Base-by-base conservation (phyloP, 2,797 vertebrate genomes). In the Pteronotus mesoamericanus region DNA sequence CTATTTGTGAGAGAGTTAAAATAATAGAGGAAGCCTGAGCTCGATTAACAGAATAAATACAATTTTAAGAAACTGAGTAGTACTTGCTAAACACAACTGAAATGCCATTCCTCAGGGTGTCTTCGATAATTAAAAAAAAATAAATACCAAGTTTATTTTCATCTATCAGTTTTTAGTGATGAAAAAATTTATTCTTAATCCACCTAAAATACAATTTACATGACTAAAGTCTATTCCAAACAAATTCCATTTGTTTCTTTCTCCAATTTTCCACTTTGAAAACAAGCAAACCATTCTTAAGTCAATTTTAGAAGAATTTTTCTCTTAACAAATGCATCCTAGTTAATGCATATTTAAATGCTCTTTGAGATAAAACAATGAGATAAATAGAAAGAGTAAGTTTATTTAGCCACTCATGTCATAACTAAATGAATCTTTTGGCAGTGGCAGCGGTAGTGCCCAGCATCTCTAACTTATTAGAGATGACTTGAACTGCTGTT, bases 71-170 rank as follows among this genome's bases (percentile, higher is more conserved):
- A 6, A 61, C 9, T 39, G 22, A 85, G 93, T 18, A 83, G 48
- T 19, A 91, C 15, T 89, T 26, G 72, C 37, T 46, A 86, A 95
- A 79, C 32, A 89, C 22, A 88, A 78, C 2, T 75, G 68, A 77
- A 93, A 89, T n/a, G 74, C 51, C 69, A 26, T 26, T 61, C 21
- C 21, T 86, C 34, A 11, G 9, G 15, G 19, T 96, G 64, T 46
- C 7, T 78, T 74, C 64, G 75, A 29, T 77, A 83, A 91, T 72
- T 92, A 24, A 29, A 94, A 77, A 77, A 96, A 96, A 75, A 61
- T 53, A 87, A 92, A 86, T 34, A 22, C 3, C 53, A 77, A 22
- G 39, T 29, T 64, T n/a, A 57, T 66, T 85, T 93, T 92, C 48
- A 53, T 37, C 5, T 72, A 1, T 44, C 80, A 59, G 48, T 59